Conservation (phyloP, 2,113 vertebrate species). For the Colius striatus region DNA sequence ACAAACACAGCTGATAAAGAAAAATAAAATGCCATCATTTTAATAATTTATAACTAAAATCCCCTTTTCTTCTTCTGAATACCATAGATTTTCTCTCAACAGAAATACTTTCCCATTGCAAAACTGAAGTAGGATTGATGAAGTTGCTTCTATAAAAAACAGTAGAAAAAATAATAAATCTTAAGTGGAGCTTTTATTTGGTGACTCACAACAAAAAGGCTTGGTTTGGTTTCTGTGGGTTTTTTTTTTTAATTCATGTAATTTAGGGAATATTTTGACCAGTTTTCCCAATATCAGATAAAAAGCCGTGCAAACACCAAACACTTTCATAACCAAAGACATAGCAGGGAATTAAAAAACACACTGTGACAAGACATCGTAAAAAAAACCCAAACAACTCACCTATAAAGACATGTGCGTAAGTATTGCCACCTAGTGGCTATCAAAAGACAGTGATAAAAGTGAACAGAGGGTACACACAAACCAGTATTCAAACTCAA, state of each 20-base stretch:
- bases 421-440: constrained; percentile 44
- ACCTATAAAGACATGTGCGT: accelerated
- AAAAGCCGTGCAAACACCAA: neutral
- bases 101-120: neutral
- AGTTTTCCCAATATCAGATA: neutral
- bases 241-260: neutral
- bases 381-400: neutral
- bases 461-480: neutral
- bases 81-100: neutral
- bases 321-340: neutral
- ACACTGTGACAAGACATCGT: neutral
- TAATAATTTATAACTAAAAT: neutral
- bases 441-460: neutral
- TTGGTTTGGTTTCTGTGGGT: neutral
- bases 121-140: neutral
- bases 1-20: neutral
- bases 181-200: neutral
- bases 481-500: neutral
- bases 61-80: neutral
- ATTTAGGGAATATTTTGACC: neutral
- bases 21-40: neutral
- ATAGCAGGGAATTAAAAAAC: neutral
- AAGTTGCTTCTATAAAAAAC: neutral
- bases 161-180: neutral
- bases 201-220: neutral